Conservation (phyloP, 1,140 invertebrate species). For the Antheraea mylitta region DNA sequence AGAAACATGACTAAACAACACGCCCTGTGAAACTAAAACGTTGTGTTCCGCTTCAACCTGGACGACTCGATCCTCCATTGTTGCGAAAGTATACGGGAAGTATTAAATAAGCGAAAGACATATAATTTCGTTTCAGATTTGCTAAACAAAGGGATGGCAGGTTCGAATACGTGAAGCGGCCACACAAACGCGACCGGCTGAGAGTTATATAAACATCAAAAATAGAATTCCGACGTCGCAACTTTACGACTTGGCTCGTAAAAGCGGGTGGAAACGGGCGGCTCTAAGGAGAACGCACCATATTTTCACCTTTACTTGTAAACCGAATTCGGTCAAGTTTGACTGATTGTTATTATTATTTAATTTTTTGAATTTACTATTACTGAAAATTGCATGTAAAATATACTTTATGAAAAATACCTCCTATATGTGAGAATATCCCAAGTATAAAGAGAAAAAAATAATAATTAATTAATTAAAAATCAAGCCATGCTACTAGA, state of each 20-base stretch:
- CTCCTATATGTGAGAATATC: no score
- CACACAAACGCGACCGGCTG: slow-evolving; percentile 19
- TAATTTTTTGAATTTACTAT: not conserved
- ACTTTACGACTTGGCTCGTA: slow-evolving; percentile 50
- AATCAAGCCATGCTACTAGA: no score
- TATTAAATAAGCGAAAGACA: slow-evolving; percentile 26
- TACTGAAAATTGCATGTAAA: no score
- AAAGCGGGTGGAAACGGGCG: slow-evolving; percentile 34
- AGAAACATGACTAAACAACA: slow-evolving; percentile 31
- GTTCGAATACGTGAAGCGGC: slow-evolving; percentile 33
- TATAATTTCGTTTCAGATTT: slow-evolving; percentile 27
- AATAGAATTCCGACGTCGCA: slow-evolving; percentile 51
- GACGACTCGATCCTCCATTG: slow-evolving; percentile 15
- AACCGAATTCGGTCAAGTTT: slow-evolving; percentile 32
- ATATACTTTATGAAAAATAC: no score
- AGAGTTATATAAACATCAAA: slow-evolving; percentile 58
- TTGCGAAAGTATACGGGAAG: slow-evolving; percentile 14
- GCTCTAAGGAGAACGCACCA: slow-evolving; percentile 33
- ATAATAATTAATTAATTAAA: no score
- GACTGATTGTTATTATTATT: not conserved
- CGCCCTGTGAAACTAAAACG: slow-evolving; percentile 22
- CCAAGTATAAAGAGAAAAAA: no score
- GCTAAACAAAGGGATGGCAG: slow-evolving; percentile 32
- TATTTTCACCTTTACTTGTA: slow-evolving; percentile 45
- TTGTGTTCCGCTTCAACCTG: slow-evolving; percentile 21